These are phyloP conservation scores for Platycheirus rosarum DNA, from an alignment of 2,888 invertebrate species.

Conservation along the genomic window DNA sequence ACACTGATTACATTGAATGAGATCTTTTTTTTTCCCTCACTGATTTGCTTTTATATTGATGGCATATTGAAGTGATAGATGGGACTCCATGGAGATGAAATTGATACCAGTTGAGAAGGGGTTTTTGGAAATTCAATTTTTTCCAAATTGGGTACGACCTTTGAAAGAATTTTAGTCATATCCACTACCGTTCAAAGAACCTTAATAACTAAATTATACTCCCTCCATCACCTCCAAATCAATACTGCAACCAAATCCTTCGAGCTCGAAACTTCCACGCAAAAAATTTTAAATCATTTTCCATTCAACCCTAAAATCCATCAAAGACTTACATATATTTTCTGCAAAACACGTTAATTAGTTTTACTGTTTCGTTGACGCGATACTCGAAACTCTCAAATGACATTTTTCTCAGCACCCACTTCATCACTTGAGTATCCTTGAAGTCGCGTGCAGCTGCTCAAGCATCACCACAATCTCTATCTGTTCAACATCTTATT, in stretches of 20 bases:
- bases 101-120: constrained; percentile 20
- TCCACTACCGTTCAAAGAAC: too few relatives aligned
- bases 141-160: too few relatives aligned
- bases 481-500: constrained; percentile 27
- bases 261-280: too few relatives aligned
- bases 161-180: too few relatives aligned
- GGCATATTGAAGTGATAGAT: constrained; percentile 43
- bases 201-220: too few relatives aligned
- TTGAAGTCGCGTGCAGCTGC: constrained; percentile 74
- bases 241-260: too few relatives aligned
- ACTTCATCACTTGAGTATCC: constrained; percentile 25
- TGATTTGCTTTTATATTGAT: constrained; percentile 54
- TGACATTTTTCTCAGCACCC: constrained; percentile 50
- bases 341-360: constrained; percentile 47
- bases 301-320: constrained; percentile 14
- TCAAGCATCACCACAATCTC: constrained; percentile 53
- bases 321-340: neutral
- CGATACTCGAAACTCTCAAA: constrained; percentile 53
- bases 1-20: constrained; percentile 63
- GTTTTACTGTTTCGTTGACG: constrained; percentile 44
- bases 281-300: neutral
- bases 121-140: constrained; percentile 14
- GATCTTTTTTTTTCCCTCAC: constrained; percentile 19
- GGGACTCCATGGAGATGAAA: constrained; percentile 52
- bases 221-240: too few relatives aligned